Evolutionary conservation across 2,797 vertebrate genomes (phyloP).

Genomic region (Threskiornis aethiopicus): DNA sequence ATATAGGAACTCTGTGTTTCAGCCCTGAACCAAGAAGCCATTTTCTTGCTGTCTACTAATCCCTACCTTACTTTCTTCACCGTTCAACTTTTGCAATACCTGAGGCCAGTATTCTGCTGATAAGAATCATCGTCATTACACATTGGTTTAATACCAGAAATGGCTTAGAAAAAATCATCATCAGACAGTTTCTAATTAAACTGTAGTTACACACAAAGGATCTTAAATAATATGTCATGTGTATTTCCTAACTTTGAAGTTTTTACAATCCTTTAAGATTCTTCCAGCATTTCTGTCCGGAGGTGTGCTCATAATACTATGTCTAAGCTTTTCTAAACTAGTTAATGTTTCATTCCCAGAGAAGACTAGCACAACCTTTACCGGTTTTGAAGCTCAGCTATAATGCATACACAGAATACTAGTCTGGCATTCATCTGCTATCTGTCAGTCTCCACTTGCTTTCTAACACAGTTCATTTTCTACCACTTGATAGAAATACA

Average conservation of each 20-base stretch:
- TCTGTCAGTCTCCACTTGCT: slow-evolving; percentile 28
- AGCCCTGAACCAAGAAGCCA: not conserved
- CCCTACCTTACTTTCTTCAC: not conserved
- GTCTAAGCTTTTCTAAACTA: not conserved
- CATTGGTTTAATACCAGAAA: not conserved
- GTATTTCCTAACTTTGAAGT: not conserved
- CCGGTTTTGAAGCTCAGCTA: slow-evolving; percentile 27
- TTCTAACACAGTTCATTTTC: slow-evolving; percentile 47
- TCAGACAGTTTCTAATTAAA: not conserved
- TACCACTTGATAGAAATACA: slow-evolving; percentile 24
- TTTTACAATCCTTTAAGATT: not conserved
- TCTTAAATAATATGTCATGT: not conserved
- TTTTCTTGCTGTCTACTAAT: not conserved
- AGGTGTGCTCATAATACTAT: not conserved
- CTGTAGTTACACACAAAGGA: not conserved
- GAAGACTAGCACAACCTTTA: not conserved
- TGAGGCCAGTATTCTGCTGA: not conserved
- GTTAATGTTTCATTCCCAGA: not conserved
- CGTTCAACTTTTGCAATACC: not conserved
- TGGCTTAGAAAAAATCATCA: not conserved
- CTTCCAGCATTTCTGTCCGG: not conserved
- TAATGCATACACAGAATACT: not conserved
- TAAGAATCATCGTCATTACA: not conserved
- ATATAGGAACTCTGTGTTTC: not conserved
- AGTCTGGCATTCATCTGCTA: slow-evolving; percentile 8